These are phyloP conservation scores for Merops nubicus DNA, from an alignment of 2,113 vertebrate species.

Conservation along the genomic window DNA sequence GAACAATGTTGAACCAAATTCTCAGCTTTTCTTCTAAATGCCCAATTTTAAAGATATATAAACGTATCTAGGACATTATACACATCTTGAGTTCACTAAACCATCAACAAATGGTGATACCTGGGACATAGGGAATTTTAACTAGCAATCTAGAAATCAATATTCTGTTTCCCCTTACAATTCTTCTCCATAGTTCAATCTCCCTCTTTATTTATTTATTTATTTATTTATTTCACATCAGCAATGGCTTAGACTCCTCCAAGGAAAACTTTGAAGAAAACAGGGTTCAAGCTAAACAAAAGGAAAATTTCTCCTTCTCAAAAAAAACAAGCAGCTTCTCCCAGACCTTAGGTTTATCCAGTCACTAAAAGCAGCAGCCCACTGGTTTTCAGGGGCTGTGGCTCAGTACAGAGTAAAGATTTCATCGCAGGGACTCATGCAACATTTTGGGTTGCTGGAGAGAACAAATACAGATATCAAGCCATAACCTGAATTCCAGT, in stretches of 20 bases:
- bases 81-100: not conserved
- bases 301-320: not conserved
- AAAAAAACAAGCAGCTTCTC: not conserved
- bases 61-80: not conserved
- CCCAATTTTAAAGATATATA: not conserved
- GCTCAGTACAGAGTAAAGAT: not conserved
- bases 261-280: not conserved
- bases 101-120: not conserved
- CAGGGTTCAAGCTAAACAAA: not conserved
- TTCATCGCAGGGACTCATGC: not conserved
- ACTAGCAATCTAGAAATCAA: not conserved
- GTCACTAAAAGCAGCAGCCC: not conserved
- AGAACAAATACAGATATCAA: not conserved
- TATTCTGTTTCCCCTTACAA: not conserved
- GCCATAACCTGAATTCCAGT: not conserved
- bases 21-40: not conserved
- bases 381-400: not conserved
- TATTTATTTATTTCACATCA: not conserved
- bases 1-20: not conserved
- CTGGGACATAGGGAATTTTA: not conserved
- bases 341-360: not conserved
- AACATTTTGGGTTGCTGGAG: not conserved
- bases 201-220: not conserved
- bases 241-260: not conserved
- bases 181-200: not conserved